phyloP scores from a whole-genome alignment of 2,113 vertebrate genomes.

The Neoarius graeffei region DNA sequence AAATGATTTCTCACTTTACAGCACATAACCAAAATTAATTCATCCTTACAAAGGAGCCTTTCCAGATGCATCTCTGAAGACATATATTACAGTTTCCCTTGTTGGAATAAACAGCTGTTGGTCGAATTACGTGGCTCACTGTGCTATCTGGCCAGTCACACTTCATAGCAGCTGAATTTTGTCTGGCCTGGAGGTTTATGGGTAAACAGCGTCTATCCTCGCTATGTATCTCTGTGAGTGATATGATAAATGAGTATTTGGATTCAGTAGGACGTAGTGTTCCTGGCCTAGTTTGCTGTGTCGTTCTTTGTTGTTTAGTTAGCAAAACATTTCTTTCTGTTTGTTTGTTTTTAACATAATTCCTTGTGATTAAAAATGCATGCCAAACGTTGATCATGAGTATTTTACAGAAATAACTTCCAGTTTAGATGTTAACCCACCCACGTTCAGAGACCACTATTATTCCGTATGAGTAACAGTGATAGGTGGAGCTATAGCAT shows the following conservation, averaged over 20 bases:
- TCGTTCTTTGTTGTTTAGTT: not conserved
- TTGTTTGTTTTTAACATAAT: not conserved
- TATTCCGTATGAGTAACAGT: no score
- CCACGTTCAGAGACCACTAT: not conserved
- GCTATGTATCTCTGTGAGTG: not conserved
- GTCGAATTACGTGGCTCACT: not conserved
- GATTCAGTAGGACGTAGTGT: conserved; percentile 36
- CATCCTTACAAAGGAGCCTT: conserved; percentile 17
- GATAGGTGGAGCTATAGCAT: not conserved
- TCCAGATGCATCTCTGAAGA: conserved; percentile 26
- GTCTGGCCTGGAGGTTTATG: conserved; percentile 22
- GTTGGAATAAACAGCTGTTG: conserved; percentile 38
- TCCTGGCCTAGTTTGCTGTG: not conserved
- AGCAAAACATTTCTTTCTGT: not conserved
- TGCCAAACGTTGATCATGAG: not conserved
- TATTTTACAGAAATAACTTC: not conserved
- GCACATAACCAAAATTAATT: conserved; percentile 12
- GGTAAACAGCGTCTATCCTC: conserved; percentile 28
- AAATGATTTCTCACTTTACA: conserved; percentile 27
- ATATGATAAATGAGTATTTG: conserved; percentile 44
- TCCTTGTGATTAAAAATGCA: not conserved
- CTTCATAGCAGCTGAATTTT: conserved; percentile 33
- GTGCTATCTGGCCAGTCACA: conserved; percentile 21
- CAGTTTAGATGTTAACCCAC: not conserved
- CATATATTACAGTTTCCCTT: conserved; percentile 12